Conservation (phyloP, 1,140 invertebrate species). For the Pseudomyrmex dendroicus region DNA sequence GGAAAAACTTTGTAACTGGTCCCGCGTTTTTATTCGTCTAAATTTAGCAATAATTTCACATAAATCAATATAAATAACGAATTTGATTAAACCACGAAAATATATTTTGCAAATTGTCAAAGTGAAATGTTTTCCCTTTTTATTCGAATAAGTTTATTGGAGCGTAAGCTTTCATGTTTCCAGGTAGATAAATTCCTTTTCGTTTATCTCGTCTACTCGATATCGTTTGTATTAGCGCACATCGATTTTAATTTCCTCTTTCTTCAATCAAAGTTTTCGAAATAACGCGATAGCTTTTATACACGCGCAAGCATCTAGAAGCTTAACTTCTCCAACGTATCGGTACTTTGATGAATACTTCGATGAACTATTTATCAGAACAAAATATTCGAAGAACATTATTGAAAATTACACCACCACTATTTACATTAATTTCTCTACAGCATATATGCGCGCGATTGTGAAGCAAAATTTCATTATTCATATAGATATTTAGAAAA, state of each 20-base stretch:
- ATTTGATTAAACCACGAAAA: no score
- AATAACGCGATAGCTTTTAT: neutral
- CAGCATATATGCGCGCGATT: neutral
- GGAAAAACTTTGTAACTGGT: conserved; percentile 44
- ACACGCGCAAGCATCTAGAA: neutral
- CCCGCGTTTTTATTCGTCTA: neutral
- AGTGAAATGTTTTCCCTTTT: no score
- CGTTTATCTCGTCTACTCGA: conserved; percentile 29
- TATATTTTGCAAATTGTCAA: no score
- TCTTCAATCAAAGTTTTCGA: conserved; percentile 12
- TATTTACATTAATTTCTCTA: neutral
- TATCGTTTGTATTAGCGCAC: conserved; percentile 20
- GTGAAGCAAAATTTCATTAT: neutral
- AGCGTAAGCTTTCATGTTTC: conserved; percentile 8
- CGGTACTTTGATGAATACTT: conserved; percentile 3
- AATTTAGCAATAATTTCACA: neutral
- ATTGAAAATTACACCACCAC: neutral
- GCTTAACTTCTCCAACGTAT: neutral
- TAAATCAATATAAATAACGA: no score
- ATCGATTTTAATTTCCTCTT: conserved; percentile 31
- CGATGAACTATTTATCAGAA: neutral
- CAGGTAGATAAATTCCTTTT: conserved; percentile 28
- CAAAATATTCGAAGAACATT: neutral
- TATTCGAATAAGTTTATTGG: conserved; percentile 8
- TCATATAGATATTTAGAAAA: neutral